phyloP scores from a whole-genome alignment of 2,888 invertebrate genomes.

The Frankliniella intonsa region DNA sequence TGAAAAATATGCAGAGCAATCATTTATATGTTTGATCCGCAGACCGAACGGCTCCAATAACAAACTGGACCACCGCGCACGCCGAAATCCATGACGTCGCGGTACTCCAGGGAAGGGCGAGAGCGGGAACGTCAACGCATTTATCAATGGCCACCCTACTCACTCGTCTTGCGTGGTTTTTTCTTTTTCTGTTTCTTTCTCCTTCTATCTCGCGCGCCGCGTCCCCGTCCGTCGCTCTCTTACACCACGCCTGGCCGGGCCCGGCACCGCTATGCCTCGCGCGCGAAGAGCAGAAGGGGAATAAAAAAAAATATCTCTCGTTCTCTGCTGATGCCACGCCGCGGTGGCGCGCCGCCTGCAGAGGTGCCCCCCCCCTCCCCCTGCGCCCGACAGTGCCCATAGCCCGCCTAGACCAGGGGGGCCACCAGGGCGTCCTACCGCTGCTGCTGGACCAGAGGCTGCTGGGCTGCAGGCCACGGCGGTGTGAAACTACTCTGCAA shows the following conservation, averaged over 20 bases:
- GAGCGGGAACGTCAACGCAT: background rate
- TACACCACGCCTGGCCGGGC: background rate
- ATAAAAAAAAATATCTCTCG: background rate
- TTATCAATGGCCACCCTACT: slow-evolving; percentile 1
- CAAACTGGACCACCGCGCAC: too few relatives aligned
- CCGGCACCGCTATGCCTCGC: slow-evolving; percentile 7
- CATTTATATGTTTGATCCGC: too few relatives aligned
- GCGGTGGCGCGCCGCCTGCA: background rate
- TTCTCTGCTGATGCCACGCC: background rate
- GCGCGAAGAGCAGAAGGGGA: background rate
- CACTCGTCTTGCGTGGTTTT: background rate
- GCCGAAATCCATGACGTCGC: too few relatives aligned
- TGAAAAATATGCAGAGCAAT: too few relatives aligned
- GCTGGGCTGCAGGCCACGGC: too few relatives aligned
- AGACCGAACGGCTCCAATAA: too few relatives aligned
- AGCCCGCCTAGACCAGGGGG: too few relatives aligned
- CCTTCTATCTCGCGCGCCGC: background rate
- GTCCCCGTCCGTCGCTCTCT: background rate
- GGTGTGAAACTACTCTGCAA: too few relatives aligned
- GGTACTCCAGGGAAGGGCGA: too few relatives aligned
- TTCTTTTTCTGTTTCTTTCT: background rate
- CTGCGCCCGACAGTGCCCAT: too few relatives aligned
- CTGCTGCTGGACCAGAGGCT: too few relatives aligned
- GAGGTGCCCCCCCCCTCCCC: background rate
- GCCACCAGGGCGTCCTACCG: too few relatives aligned